Evolutionary conservation across 2,113 vertebrate species (phyloP), one percentile per base, ranked within the genome.

Genomic region (chimpanzee (Pan troglodytes)): DNA sequence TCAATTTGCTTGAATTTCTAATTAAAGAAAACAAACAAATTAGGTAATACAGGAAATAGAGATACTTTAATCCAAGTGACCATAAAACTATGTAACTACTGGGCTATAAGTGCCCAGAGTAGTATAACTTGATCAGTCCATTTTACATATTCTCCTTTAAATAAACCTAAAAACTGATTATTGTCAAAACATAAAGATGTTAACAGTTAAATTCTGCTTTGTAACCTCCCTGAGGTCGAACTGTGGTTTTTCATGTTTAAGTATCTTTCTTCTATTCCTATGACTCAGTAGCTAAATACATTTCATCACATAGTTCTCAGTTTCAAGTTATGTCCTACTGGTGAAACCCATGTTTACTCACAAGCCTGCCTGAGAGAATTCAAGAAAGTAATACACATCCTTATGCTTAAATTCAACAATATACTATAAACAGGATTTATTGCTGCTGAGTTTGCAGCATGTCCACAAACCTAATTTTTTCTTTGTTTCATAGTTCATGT

Each of bases 1-100:
- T n/a, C 12, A 25, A 43, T 64, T 88, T 93, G 4, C 16, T 96
- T 55, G 35, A 83, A 79, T 96, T 87, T 95, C 7, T 92, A 95
- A 95, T 52, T 52, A 87, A 93, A 93, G 4, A 23, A 57, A 89
- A 70, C 23, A 50, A 82, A 70, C 25, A 27, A 86, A 92, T 85
- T 92, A 50, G 38, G 16, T 61, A 83, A n/a, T 40, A 55, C 6
- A 59, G n/a, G 25, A 83, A 84, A 30, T 72, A 83, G 35, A 80
- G 40, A 64, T 79, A 10, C 20, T 22, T 90, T 18, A 14, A 3
- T 75, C 40, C 7, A 10, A 20, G 13, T 38, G 32, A 40, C 6
- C 27, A 20, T 13, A 35, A 3, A 67, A 9, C 38, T 70, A 9
- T 68, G 9, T 81, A 50, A 78, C 13, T 40, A 48, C 18, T 57